These are phyloP conservation scores for Athalia cordata DNA, from an alignment of 2,888 invertebrate genomes.

Conservation along the genomic window DNA sequence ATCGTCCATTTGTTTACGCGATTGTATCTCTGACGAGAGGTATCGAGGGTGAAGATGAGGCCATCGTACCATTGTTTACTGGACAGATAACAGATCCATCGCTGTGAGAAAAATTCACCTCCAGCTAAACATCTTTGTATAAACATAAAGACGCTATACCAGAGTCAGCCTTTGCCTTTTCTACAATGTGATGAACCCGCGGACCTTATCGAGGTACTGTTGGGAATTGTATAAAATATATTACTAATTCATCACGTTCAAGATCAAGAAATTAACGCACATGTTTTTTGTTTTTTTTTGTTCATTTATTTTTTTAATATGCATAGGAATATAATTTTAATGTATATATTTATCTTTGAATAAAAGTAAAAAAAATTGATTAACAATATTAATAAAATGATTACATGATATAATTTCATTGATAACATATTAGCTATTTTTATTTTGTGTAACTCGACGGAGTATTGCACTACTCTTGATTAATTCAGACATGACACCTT, in stretches of 20 bases:
- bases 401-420: background rate
- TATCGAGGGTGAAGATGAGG: constrained; percentile 45
- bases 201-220: no score
- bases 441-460: background rate
- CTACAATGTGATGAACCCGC: no score
- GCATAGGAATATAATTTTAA: background rate
- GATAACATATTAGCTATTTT: background rate
- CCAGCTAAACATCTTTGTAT: background rate
- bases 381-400: constrained; percentile 19
- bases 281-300: background rate
- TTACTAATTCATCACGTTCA: background rate
- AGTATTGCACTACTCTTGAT: constrained; percentile 18
- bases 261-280: background rate
- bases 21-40: constrained; percentile 37
- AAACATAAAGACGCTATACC: background rate
- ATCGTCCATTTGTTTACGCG: constrained; percentile 56
- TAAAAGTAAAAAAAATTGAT: constrained; percentile 18
- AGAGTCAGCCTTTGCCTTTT: background rate
- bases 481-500: constrained; percentile 4
- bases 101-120: background rate
- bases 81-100: constrained; percentile 42
- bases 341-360: constrained; percentile 7
- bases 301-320: no score
- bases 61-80: constrained; percentile 44
- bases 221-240: no score